Percentiles rank a stretch among this genome's conserved stretches.
These are phyloP conservation scores for Fistularia tabacaria DNA, from an alignment of 2,797 vertebrate species.

Conservation along the genomic window DNA sequence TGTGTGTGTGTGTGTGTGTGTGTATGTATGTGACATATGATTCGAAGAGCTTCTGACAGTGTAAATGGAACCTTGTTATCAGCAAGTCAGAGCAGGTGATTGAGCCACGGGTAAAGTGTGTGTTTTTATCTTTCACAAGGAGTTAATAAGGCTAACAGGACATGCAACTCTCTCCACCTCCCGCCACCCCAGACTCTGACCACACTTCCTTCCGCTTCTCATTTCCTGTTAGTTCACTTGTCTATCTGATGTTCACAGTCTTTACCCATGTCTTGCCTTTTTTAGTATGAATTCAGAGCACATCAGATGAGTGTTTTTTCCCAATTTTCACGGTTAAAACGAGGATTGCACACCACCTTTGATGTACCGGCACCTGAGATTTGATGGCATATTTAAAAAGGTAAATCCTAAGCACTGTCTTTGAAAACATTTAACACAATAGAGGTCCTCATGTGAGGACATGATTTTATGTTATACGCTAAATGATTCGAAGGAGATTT, in stretches of 20 bases:
- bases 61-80: conserved; percentile 46
- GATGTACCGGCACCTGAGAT: too few relatives aligned
- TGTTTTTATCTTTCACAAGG: conserved; percentile 16
- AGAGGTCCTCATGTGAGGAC: too few relatives aligned
- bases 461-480: too few relatives aligned
- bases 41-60: conserved; percentile 12
- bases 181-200: conserved; percentile 2
- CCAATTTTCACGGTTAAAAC: too few relatives aligned
- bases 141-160: neutral
- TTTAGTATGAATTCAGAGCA: too few relatives aligned
- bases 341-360: too few relatives aligned
- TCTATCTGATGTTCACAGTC: conserved; percentile 1
- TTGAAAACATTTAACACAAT: too few relatives aligned
- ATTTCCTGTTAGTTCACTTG: conserved; percentile 13
- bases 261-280: too few relatives aligned
- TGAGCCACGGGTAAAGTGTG: conserved; percentile 17
- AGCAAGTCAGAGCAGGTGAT: conserved; percentile 42
- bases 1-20: neutral
- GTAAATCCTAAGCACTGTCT: too few relatives aligned
- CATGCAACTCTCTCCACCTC: conserved; percentile 12
- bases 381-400: too few relatives aligned
- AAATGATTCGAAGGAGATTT: too few relatives aligned
- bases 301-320: too few relatives aligned
- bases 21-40: neutral
- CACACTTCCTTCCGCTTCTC: neutral